Conservation (phyloP, 2,888 invertebrate species). For the Leptinotarsa tumamoca region DNA sequence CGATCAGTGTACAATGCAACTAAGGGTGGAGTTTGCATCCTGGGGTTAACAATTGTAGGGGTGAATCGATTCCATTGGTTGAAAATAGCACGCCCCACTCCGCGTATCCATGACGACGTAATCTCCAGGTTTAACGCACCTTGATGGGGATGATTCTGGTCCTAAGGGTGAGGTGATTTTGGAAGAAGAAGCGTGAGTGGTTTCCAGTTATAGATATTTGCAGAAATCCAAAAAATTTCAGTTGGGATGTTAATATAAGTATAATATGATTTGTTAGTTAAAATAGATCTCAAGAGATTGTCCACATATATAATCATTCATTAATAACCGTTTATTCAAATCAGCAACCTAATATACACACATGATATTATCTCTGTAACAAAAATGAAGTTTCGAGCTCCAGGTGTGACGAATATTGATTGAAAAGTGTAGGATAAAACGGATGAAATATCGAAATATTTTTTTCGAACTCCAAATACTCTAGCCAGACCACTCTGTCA, state of each 20-base stretch:
- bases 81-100: slow-evolving; percentile 47
- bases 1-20: slow-evolving; percentile 48
- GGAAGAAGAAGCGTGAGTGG: slow-evolving; percentile 26
- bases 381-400: too few species aligned
- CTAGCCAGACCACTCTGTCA: too few species aligned
- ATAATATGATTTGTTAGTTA: too few species aligned
- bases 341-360: too few species aligned
- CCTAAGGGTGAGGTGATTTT: slow-evolving; percentile 29
- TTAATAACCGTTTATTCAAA: too few species aligned
- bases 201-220: slow-evolving; percentile 26
- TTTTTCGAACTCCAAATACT: too few species aligned
- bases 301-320: too few species aligned
- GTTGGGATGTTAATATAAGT: not conserved
- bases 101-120: slow-evolving; percentile 53
- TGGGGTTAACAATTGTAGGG: slow-evolving; percentile 46
- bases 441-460: too few species aligned
- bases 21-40: slow-evolving; percentile 49
- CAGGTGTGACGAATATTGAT: too few species aligned
- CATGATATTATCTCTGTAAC: too few species aligned
- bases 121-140: slow-evolving; percentile 57
- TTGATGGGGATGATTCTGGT: slow-evolving; percentile 50
- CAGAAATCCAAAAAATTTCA: not conserved
- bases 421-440: too few species aligned
- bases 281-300: too few species aligned
- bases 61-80: slow-evolving; percentile 48